A percentile compares a stretch with the other conserved stretches of the same genome.
These are phyloP conservation scores for Ameiurus melas DNA, from an alignment of 2,113 vertebrate species.

Conservation along the genomic window DNA sequence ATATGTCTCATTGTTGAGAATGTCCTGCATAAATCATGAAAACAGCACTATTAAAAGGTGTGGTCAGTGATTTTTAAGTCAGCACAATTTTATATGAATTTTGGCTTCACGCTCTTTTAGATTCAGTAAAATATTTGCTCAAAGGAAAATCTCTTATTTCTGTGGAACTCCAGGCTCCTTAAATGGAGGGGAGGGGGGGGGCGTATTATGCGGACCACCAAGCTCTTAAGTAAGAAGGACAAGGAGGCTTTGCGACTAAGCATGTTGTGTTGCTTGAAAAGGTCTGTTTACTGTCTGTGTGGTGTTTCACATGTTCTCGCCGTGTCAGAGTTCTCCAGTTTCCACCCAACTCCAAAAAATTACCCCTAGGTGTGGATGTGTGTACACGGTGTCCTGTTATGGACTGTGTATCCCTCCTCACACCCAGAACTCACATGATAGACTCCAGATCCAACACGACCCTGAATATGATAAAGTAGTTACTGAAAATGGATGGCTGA, in stretches of 20 bases:
- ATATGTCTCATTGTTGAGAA: background rate
- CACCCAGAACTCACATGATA: background rate
- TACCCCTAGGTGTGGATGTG: background rate
- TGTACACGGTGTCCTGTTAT: background rate
- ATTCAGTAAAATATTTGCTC: background rate
- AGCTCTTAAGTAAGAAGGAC: background rate
- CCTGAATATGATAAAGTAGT: background rate
- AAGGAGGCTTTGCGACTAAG: background rate
- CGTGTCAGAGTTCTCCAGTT: background rate
- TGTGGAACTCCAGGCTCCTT: background rate
- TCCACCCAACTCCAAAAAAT: background rate
- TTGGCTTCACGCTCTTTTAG: background rate
- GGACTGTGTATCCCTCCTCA: background rate
- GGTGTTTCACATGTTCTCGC: background rate
- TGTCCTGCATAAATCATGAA: background rate
- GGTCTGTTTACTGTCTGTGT: background rate
- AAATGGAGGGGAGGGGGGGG: too few relatives aligned
- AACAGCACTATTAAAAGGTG: background rate
- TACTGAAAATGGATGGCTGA: background rate
- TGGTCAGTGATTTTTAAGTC: background rate
- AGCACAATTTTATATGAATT: background rate
- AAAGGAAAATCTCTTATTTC: background rate
- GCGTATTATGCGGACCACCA: too few relatives aligned
- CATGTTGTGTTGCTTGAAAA: background rate
- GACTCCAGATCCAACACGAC: background rate